These are phyloP conservation scores for Bombus pascuorum DNA, from an alignment of 1,140 invertebrate genomes.

Conservation along the genomic window DNA sequence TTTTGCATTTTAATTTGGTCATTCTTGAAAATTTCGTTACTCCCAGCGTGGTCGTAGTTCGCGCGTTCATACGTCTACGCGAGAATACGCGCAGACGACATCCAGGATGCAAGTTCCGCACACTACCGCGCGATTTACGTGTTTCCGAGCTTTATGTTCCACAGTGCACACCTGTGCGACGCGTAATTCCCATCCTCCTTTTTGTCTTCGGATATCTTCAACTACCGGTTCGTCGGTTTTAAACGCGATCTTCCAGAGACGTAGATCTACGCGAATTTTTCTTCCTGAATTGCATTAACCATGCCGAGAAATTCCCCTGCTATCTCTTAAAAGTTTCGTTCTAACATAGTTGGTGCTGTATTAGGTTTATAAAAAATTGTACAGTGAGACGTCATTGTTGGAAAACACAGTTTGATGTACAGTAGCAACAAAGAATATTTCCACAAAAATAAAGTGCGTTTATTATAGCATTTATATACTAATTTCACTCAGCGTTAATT, in stretches of 20 bases:
- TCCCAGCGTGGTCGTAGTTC: constrained; percentile 42
- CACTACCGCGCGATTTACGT: constrained; percentile 27
- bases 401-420: too few relatives aligned
- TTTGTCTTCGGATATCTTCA: constrained; percentile 24
- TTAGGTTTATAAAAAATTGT: too few relatives aligned
- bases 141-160: constrained; percentile 60
- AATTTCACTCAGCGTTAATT: too few relatives aligned
- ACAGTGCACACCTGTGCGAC: constrained; percentile 48
- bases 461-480: too few relatives aligned
- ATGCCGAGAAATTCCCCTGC: neutral
- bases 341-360: neutral
- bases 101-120: neutral
- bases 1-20: constrained; percentile 63
- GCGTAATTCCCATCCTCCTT: constrained; percentile 30
- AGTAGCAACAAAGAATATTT: too few relatives aligned
- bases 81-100: constrained; percentile 4
- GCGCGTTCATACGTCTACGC: constrained; percentile 41
- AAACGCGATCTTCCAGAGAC: neutral
- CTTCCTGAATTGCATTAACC: constrained; percentile 2
- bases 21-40: constrained; percentile 58
- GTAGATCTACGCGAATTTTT: neutral
- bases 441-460: too few relatives aligned
- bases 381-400: too few relatives aligned
- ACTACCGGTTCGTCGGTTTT: neutral
- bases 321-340: neutral